These are phyloP conservation scores for Chrysoperla carnea DNA, from an alignment of 1,140 invertebrate genomes.

Conservation along the genomic window DNA sequence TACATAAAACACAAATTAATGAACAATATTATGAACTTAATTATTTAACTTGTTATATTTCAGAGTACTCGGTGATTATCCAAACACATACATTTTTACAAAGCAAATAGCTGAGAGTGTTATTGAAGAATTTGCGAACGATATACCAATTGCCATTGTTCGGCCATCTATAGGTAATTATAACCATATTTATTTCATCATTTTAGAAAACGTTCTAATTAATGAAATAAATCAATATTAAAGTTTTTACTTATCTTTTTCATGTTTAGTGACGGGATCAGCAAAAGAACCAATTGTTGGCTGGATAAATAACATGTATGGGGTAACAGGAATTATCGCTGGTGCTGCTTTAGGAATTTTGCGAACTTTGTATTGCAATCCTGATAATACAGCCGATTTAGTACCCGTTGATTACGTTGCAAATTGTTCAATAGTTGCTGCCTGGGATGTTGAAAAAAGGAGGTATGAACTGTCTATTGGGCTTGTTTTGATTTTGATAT, in stretches of 20 bases:
- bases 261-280: conserved; percentile 43
- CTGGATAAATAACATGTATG: conserved; percentile 69
- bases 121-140: conserved; percentile 28
- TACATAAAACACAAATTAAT: no score
- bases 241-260: no score
- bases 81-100: conserved; percentile 43
- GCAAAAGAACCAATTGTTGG: conserved; percentile 44
- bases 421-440: conserved; percentile 52
- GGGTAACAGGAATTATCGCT: conserved; percentile 39
- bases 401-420: conserved; percentile 59
- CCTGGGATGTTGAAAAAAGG: conserved; percentile 29
- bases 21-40: no score
- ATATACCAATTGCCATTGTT: conserved; percentile 36
- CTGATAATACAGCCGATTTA: conserved; percentile 39
- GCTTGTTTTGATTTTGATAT: no score
- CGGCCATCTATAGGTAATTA: conserved; percentile 30
- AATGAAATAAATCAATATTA: no score
- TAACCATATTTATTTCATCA: no score
- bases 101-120: conserved; percentile 41
- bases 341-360: conserved; percentile 41
- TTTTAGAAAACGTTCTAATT: no score
- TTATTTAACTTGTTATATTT: no score
- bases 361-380: conserved; percentile 37
- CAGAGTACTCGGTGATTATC: conserved; percentile 31
- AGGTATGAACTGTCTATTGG: no score